Base-by-base conservation (phyloP, 2,888 invertebrate genomes). In the Scaptomyza polygonia region DNA sequence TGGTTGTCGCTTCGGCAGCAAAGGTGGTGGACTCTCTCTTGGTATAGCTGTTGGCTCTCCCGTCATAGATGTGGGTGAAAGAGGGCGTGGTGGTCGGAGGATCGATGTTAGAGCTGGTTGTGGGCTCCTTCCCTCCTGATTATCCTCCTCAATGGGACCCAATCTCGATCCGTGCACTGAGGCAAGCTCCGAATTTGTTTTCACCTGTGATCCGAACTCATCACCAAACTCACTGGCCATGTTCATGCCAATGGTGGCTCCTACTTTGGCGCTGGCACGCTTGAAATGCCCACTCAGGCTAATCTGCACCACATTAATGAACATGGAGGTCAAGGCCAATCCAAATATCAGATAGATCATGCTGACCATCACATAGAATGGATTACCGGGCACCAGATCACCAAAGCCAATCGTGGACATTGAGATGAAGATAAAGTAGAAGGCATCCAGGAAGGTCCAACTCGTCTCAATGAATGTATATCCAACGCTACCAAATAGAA, bases 361-460 rank as follows among this genome's bases (percentile, higher is more conserved):
- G 36, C 97, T 97, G 57, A 96, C 94, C 93, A 99, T 96, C 95
- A 99, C 97, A 86, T 94, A 95, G 76, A 95, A 93, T 0, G 98
- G 97, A 92, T 97, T 96, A 90, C 96, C 94, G 1, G 98, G 98
- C 0, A 98, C 96, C 69, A 96, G 93, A 92, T 98, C 98, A 3
- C 98, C 98, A 81, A 98, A 96, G n/a, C 99, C 99, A 62, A 99
- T 98, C 0, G 99, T 99, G 1, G 97, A 97, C 95, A 98, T 96
- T 0, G 98, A 98, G 81, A 99, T 97, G 90, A 99, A 99, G 5
- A 99, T 97, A 90, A 99, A 99, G 91, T 99, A 99, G 90, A 99
- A 97, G 0, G 98, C 95, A 65, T 97, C 96, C 86, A 98, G 96
- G 91, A 97, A 96, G n/a, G 94, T 93, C 99, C 99, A 99, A 0